Evolutionary conservation across 2,113 vertebrate species (phyloP).

Genomic region (Petroica traversi): DNA sequence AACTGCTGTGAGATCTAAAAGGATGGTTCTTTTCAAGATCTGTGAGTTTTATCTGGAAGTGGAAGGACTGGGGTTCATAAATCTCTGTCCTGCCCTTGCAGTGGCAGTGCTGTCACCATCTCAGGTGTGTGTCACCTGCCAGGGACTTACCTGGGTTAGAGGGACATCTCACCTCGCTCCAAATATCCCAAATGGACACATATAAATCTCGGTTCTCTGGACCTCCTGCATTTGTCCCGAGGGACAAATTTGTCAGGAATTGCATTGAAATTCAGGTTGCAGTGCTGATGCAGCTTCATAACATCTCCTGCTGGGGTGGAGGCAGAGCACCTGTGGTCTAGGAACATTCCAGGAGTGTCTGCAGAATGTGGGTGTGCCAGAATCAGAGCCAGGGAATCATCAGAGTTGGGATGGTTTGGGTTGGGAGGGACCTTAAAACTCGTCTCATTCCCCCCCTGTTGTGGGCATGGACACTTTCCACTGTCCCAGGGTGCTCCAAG

Average conservation of each 20-base stretch:
- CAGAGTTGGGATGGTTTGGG: neutral
- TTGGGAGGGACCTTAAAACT: neutral
- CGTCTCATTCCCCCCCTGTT: neutral
- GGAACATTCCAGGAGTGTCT: neutral
- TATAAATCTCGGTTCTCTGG: neutral
- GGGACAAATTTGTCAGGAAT: too few species aligned
- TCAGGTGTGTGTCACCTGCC: too few species aligned
- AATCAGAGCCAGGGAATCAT: neutral
- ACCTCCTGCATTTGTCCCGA: neutral
- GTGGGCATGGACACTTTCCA: neutral
- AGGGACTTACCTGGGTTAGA: rapidly evolving
- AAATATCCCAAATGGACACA: neutral
- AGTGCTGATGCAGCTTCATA: neutral
- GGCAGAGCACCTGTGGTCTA: neutral
- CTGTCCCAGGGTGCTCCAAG: rapidly evolving
- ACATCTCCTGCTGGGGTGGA: neutral
- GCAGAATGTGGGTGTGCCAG: rapidly evolving
- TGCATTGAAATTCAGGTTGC: neutral
- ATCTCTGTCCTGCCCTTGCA: neutral
- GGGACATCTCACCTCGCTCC: neutral
- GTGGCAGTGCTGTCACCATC: rapidly evolving
- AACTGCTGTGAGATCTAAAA: neutral
- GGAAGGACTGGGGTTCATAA: neutral
- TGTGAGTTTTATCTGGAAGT: neutral
- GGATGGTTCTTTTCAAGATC: neutral